A percentile compares a stretch with the other conserved stretches of the same genome.
phyloP scores from a whole-genome alignment of 2,113 vertebrate genomes.

The Neotoma lepida region DNA sequence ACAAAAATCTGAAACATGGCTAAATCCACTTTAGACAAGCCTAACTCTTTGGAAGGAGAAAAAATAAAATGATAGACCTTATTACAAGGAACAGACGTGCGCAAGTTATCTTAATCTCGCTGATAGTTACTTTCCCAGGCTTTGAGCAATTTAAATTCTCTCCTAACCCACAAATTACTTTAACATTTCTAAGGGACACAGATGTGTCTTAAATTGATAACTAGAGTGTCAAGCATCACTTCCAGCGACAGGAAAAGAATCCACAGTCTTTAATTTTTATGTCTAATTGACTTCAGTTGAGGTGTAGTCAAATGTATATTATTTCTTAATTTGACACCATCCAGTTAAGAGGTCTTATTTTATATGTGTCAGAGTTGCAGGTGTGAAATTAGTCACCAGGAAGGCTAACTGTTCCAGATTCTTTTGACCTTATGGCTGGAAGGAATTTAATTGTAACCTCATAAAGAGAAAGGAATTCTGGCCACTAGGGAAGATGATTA shows the following conservation, averaged over 20 bases:
- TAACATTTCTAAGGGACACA: constrained; percentile 76
- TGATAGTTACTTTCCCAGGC: constrained; percentile 43
- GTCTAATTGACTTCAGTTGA: constrained; percentile 74
- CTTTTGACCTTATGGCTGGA: constrained; percentile 79
- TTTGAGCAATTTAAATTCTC: constrained; percentile 72
- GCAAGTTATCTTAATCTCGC: constrained; percentile 64
- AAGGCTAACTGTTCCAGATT: constrained; percentile 68
- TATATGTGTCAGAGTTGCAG: constrained; percentile 70
- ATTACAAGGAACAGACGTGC: constrained; percentile 39
- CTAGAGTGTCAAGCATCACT: constrained; percentile 74
- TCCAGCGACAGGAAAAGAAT: constrained; percentile 70
- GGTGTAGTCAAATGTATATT: constrained; percentile 76
- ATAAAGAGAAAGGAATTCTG: constrained; percentile 66
- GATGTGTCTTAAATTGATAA: constrained; percentile 75
- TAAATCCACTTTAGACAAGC: constrained; percentile 61
- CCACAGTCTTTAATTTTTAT: constrained; percentile 76
- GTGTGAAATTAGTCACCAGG: constrained; percentile 75
- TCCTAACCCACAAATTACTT: constrained; percentile 75
- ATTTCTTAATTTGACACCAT: constrained; percentile 79
- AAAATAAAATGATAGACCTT: constrained; percentile 53
- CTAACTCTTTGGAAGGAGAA: constrained; percentile 20
- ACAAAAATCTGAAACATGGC: constrained; percentile 51
- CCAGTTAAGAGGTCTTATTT: constrained; percentile 75
- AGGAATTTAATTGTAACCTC: constrained; percentile 78
- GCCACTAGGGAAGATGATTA: constrained; percentile 76